Conservation (phyloP, 2,113 vertebrate genomes). For the Ictalurus punctatus region DNA sequence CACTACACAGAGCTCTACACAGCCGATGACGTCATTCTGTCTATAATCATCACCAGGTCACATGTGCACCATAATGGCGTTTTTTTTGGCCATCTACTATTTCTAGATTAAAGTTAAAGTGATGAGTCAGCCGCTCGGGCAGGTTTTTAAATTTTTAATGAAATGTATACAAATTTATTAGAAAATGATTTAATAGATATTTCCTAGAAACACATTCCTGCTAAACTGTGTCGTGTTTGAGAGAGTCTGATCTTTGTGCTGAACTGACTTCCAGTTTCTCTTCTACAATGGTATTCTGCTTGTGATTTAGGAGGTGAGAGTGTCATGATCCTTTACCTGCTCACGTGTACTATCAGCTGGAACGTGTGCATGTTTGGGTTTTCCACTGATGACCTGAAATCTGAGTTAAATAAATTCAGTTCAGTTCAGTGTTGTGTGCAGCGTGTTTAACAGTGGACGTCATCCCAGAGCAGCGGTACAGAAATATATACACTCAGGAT, state of each 20-base stretch:
- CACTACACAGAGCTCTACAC: not conserved
- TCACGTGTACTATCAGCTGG: not conserved
- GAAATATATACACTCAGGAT: too few species aligned
- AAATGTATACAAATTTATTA: not conserved
- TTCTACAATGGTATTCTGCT: not conserved
- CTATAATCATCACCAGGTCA: not conserved
- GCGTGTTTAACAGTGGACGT: too few species aligned
- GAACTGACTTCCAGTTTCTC: not conserved
- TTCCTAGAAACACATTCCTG: not conserved
- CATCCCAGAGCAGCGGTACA: too few species aligned
- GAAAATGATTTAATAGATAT: not conserved
- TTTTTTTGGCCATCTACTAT: too few species aligned
- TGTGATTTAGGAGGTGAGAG: not conserved
- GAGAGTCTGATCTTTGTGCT: not conserved
- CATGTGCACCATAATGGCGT: not conserved
- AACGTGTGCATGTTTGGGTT: not conserved
- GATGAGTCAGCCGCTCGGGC: not conserved
- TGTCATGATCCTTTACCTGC: not conserved
- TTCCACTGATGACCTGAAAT: too few species aligned
- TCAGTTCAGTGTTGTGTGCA: too few species aligned
- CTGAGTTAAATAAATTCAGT: not conserved
- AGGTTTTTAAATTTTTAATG: too few species aligned
- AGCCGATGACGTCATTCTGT: not conserved
- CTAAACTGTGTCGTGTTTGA: not conserved
- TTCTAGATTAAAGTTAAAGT: not conserved